Evolutionary conservation across 2,888 invertebrate genomes (phyloP), one percentile per base, ranked within the genome.

Genomic region (Sphinx pinastri): DNA sequence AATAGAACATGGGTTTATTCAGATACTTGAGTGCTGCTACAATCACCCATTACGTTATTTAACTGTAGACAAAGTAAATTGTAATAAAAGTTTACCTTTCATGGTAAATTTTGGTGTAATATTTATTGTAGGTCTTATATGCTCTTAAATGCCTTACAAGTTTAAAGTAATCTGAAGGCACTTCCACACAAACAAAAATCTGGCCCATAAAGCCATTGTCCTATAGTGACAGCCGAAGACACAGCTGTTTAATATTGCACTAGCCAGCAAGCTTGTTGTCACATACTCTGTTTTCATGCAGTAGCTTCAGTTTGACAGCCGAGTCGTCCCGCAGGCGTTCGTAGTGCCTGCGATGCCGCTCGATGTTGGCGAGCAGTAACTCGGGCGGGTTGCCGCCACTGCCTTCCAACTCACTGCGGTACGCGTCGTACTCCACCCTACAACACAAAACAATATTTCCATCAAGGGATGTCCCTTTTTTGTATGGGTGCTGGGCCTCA

Each of bases 361-460:
- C 97, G 90, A 97, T 98, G 88, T 96, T 80, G 70, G 80, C 84
- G 84, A 98, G 97, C 45, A 98, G 96, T 80, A 98, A 97, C 83
- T 98, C 98, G 47, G 97, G 93, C 49, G 96, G 95, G 77, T 85
- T 88, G 25, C 88, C 89, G 31, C 88, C 97, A 79, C 98, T 94
- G 70, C 96, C 95, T 88, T 99, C 99, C 82, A 99, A 93, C 93
- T 99, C 99, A 86, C 97, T 97, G 85, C 99, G 97, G 91, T 99
- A 99, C 67, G 99, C 99, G 95, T 99, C 99, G 90, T 98, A 99
- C 90, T 99, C 99, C 89, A 99, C 96, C 89, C 99, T 97, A 87
- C 16, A 45, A 8, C 54, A 38, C 8, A 38, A 1, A 55, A 25
- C 25, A 10, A 55, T 16, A 52, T 52, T 14, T 6, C 0, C n/a